Conservation (phyloP, 1,140 invertebrate genomes). For the Tribolium madens region DNA sequence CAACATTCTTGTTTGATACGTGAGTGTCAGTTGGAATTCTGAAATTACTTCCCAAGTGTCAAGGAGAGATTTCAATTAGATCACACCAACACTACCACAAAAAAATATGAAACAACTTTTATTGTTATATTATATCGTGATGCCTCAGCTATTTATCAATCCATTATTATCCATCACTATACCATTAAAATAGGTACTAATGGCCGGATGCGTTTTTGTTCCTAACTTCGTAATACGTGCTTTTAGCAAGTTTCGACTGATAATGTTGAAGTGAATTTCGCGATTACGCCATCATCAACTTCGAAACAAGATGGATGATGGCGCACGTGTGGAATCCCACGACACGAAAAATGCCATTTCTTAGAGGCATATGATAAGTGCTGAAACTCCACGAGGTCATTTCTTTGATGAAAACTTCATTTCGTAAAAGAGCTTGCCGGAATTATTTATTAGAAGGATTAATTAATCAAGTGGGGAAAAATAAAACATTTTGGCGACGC, state of each 20-base stretch:
- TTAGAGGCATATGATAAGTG: neutral
- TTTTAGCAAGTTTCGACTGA: neutral
- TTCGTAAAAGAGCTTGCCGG: neutral
- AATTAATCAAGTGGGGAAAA: constrained; percentile 2
- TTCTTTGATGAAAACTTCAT: too few relatives aligned
- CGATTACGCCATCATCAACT: neutral
- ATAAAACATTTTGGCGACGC: neutral
- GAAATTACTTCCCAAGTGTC: constrained; percentile 28
- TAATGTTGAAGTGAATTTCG: neutral
- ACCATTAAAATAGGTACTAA: neutral
- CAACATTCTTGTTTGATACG: constrained; percentile 31
- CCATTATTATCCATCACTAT: neutral
- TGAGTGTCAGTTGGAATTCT: constrained; percentile 22
- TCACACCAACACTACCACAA: neutral
- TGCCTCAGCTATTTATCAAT: neutral
- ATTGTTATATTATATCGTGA: neutral
- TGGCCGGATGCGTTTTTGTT: neutral
- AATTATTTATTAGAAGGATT: constrained; percentile 9
- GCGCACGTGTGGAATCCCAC: neutral
- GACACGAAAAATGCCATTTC: neutral
- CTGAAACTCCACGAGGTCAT: neutral
- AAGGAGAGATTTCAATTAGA: constrained; percentile 25
- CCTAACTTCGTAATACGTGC: neutral
- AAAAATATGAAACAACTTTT: neutral
- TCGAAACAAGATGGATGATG: neutral